Conservation (phyloP, 2,113 vertebrate species). For the Antechinus stuartii region DNA sequence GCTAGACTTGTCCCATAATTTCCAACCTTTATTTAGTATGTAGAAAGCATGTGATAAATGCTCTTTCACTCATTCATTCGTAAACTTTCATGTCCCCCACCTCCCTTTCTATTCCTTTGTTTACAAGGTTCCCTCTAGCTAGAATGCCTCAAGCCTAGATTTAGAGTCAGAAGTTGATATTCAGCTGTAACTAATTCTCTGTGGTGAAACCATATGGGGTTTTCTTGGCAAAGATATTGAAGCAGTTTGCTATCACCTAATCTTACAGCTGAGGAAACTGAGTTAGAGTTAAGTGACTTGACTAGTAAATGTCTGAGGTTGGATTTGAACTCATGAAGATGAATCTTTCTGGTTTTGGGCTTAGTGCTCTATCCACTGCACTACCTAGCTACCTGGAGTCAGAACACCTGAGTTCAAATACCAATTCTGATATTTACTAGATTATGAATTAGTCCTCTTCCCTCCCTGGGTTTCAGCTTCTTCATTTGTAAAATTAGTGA, state of each 20-base stretch:
- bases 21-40: background rate
- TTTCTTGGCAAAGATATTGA: background rate
- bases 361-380: background rate
- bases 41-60: too few species aligned
- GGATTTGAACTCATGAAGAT: background rate
- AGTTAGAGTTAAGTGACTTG: background rate
- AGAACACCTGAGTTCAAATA: background rate
- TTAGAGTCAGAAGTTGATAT: background rate
- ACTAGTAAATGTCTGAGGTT: background rate
- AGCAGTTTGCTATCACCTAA: background rate
- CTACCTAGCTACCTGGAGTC: background rate
- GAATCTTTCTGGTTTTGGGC: background rate
- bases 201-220: too few species aligned
- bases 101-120: background rate
- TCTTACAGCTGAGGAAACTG: background rate
- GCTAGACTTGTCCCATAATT: background rate
- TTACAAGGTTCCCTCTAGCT: background rate
- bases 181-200: background rate
- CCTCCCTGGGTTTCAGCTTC: background rate
- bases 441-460: background rate
- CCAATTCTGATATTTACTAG: background rate
- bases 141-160: background rate
- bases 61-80: too few species aligned
- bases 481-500: background rate
- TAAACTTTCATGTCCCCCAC: background rate